These are phyloP conservation scores for Aegypius monachus DNA, from an alignment of 2,113 vertebrate genomes.

Conservation along the genomic window DNA sequence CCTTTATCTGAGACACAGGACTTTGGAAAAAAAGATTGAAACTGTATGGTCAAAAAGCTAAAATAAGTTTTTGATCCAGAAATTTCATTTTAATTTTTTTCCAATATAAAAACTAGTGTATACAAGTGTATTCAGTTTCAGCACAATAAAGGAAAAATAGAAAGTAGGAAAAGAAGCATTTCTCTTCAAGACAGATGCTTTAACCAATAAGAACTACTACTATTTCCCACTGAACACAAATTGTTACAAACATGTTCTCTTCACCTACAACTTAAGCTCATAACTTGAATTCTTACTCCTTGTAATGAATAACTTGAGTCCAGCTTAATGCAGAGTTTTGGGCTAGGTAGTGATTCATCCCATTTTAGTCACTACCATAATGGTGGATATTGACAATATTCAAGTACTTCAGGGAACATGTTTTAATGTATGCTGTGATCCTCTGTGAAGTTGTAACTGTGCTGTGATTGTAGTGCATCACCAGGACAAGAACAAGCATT, in stretches of 20 bases:
- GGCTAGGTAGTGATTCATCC: background rate
- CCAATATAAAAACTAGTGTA: background rate
- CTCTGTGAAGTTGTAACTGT: background rate
- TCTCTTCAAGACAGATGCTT: background rate
- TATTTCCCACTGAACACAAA: background rate
- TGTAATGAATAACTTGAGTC: background rate
- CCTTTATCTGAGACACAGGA: background rate
- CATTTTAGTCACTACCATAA: background rate
- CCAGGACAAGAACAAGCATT: background rate
- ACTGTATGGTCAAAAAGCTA: background rate
- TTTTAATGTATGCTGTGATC: background rate
- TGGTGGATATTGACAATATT: background rate
- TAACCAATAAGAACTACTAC: background rate
- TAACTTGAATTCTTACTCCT: background rate
- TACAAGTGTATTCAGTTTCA: background rate
- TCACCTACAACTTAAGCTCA: background rate
- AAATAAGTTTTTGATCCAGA: background rate
- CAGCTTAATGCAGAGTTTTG: background rate
- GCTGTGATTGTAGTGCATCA: background rate
- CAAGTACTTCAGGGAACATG: fast-evolving
- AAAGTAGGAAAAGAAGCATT: background rate
- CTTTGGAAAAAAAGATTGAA: background rate
- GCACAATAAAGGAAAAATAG: background rate
- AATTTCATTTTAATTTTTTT: background rate
- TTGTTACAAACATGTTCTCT: background rate